These are phyloP conservation scores for Morelia viridis DNA, from an alignment of 2,797 vertebrate species.

Conservation along the genomic window DNA sequence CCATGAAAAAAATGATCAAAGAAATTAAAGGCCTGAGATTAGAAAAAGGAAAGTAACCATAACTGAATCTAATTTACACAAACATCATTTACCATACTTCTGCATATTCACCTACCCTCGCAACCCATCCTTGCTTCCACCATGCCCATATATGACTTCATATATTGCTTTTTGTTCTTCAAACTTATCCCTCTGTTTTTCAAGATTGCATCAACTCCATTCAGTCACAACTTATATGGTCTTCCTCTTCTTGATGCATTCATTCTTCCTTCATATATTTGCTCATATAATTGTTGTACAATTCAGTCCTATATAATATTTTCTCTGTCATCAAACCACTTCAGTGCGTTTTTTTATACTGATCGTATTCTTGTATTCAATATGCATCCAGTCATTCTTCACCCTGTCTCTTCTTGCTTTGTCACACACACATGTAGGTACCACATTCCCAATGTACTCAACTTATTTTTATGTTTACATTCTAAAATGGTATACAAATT, in stretches of 20 bases:
- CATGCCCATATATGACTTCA: not conserved
- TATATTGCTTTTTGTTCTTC: not conserved
- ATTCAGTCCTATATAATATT: no score
- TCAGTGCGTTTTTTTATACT: no score
- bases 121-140: not conserved
- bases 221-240: not conserved
- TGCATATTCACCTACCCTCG: not conserved
- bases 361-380: no score
- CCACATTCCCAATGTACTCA: no score
- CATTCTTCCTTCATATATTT: no score
- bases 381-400: no score
- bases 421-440: no score
- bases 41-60: not conserved
- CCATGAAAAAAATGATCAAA: slow-evolving; percentile 29
- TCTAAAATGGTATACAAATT: not conserved
- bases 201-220: not conserved
- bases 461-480: not conserved
- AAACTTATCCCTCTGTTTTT: not conserved
- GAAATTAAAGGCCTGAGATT: not conserved
- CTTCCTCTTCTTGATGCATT: no score
- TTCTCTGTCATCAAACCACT: no score
- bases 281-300: no score
- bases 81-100: not conserved
- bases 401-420: no score
- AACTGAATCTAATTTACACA: not conserved